These are phyloP conservation scores for Theropithecus gelada DNA, from an alignment of 2,113 vertebrate species.

Conservation along the genomic window DNA sequence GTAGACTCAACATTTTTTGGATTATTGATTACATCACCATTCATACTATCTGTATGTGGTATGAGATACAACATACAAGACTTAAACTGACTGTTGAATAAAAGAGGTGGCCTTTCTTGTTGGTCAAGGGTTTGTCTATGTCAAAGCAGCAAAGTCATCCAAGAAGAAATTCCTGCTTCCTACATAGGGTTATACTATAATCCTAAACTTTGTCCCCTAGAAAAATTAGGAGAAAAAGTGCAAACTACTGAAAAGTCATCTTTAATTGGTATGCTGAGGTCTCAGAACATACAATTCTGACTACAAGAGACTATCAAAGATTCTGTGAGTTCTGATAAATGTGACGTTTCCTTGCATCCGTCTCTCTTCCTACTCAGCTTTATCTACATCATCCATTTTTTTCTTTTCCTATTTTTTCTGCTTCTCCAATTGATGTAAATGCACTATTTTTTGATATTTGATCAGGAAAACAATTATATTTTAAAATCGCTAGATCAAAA, in stretches of 20 bases:
- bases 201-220: neutral
- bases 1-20: neutral
- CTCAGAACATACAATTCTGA: neutral
- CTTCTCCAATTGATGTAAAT: neutral
- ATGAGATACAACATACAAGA: neutral
- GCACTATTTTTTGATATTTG: neutral
- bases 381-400: neutral
- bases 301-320: neutral
- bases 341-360: rapidly evolving
- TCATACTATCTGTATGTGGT: neutral
- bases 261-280: neutral
- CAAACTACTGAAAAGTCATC: neutral
- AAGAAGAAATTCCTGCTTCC: neutral
- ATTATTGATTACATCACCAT: neutral
- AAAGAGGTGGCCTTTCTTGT: neutral
- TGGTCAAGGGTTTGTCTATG: neutral
- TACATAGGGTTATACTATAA: neutral
- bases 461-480: neutral
- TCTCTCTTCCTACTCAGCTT: neutral
- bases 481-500: neutral
- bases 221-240: neutral
- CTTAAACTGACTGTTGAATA: neutral
- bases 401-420: neutral
- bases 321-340: neutral
- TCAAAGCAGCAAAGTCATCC: neutral